Evolutionary conservation across 2,113 vertebrate species (phyloP).

Genomic region (Alligator mississippiensis): DNA sequence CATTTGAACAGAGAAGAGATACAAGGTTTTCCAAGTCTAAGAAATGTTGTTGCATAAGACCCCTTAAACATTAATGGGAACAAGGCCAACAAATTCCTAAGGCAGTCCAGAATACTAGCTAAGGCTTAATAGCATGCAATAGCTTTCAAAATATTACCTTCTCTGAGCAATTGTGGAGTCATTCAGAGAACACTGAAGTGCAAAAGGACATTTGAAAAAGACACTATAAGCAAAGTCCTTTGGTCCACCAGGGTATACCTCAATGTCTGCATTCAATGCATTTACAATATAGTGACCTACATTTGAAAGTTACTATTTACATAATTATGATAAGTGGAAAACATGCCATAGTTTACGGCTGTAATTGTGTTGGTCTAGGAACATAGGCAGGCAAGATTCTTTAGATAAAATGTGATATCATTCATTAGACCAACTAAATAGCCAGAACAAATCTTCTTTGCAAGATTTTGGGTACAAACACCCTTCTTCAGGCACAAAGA

Average conservation of each 20-base stretch:
- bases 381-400: not conserved
- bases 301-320: not conserved
- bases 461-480: too few species aligned
- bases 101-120: not conserved
- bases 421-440: too few species aligned
- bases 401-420: not conserved
- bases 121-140: not conserved
- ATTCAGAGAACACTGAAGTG: not conserved
- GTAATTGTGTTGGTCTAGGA: too few species aligned
- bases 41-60: not conserved
- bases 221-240: not conserved
- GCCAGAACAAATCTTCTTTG: too few species aligned
- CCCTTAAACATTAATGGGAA: not conserved
- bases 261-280: not conserved
- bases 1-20: rapidly evolving
- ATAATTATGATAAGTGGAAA: not conserved
- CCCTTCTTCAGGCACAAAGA: too few species aligned
- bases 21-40: not conserved
- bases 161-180: not conserved
- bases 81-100: not conserved
- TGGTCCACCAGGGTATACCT: not conserved
- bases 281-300: not conserved
- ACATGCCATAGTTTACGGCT: too few species aligned
- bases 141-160: not conserved
- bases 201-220: not conserved